phyloP scores from a whole-genome alignment of 30 jellyfish, hydroid and myxozoan genomes.

The Aurelia aurita region DNA sequence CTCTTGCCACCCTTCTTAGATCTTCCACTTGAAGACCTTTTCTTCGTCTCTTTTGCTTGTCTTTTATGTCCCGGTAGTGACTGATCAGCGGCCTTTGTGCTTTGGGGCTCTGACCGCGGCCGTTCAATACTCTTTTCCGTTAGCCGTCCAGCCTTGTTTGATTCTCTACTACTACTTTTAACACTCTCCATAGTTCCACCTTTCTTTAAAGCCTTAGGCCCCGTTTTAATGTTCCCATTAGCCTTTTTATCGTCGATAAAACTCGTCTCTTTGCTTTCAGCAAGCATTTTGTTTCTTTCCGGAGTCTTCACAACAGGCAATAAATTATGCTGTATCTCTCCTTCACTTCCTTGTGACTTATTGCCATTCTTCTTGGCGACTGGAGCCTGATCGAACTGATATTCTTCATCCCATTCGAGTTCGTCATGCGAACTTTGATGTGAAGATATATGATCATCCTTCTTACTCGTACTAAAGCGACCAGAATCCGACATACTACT shows the following conservation, averaged over 20 bases:
- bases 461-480: slow-evolving; percentile 15
- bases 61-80: neutral
- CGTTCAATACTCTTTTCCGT: neutral
- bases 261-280: slow-evolving; percentile 8
- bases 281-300: neutral
- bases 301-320: slow-evolving; percentile 1
- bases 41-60: slow-evolving; percentile 15
- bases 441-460: slow-evolving; percentile 17
- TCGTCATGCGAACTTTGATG: slow-evolving; percentile 59
- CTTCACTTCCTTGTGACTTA: neutral
- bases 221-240: neutral
- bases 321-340: neutral
- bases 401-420: slow-evolving; percentile 73
- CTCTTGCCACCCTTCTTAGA: slow-evolving; percentile 46
- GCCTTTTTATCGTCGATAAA: neutral
- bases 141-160: neutral
- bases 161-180: neutral
- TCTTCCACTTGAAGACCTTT: neutral
- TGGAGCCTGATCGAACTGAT: neutral
- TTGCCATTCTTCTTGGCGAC: neutral
- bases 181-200: neutral
- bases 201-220: neutral
- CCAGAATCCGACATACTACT: slow-evolving; percentile 60
- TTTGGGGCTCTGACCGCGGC: neutral
- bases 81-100: neutral